Evolutionary conservation across 2,888 invertebrate species (phyloP), one percentile per base, ranked within the genome.

Genomic region (Ennomos quercinarius): DNA sequence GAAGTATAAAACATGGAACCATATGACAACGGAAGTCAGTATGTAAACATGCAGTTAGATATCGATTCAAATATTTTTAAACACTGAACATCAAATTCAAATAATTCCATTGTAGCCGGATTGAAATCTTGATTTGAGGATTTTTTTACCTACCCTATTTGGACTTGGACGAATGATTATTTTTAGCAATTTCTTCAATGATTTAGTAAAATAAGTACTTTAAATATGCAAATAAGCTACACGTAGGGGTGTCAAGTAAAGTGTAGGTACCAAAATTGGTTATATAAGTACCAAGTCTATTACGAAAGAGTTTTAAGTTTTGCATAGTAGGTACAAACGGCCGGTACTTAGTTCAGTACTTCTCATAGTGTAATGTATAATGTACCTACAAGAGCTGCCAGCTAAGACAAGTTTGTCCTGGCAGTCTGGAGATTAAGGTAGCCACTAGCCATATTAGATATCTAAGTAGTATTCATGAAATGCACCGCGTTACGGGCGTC

Each of bases 401-500:
- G 40, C 12, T 41, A 51, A 37, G 17, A 42, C 42, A 13, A 42
- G 42, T 42, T 13, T 42, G 17, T 2, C 17, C 9, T 10, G 13
- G 13, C 9, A 17, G 50, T 13, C 27, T 45, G 27, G 12, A 52
- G 17, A 17, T 17, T 17, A 17, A 17, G 17, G 17, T 17, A 17
- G 17, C 3, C 17, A 17, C 27, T 17, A 17, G 17, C 3, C 17
- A 17, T 36, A 48, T 45, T 42, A 43, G 17, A 52, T 59, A 45
- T 11, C 37, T 43, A n/a, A n/a, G n/a, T n/a, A n/a, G 17, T 17
- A 13, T 44, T 56, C 53, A 56, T 59, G 50, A 45, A 50, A 59
- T 50, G 55, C 54, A 60, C 6, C 9, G 11, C 11, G 46, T 27
- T 27, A 44, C 17, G 35, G 64, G 56, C 63, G 64, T 60, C 60